Evolutionary conservation across 2,113 vertebrate genomes (phyloP), one percentile per base, ranked within the genome.

Genomic region (Labeo rohita): DNA sequence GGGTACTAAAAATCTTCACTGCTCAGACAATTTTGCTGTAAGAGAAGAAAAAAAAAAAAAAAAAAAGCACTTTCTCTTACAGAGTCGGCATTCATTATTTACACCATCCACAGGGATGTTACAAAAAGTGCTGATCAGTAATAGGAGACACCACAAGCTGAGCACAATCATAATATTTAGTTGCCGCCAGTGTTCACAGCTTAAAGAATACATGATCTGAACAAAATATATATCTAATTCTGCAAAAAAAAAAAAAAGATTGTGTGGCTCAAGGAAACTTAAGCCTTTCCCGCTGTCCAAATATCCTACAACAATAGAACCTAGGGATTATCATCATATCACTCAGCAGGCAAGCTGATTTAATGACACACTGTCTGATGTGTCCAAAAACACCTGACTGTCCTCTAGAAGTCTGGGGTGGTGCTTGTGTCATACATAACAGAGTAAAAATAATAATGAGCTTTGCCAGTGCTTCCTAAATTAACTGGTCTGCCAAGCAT

Each of bases 341-440:
- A 65, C 78, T 16, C 78, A 65, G 59, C 78, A 80, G 56, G 59
- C 43, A 11, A 68, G 23, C 23, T 34, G 45, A 52, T 39, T 36
- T 68, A 82, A 66, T 82, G 80, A 82, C 39, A 80, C 36, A 49
- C 3, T 50, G 45, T 75, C 45, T 50, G 73, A 75, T 63, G 59
- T 80, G 43, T 63, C n/a, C 56, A 80, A 70, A 82, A 50, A 54
- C 63, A 52, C 80, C 28, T 49, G n/a, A 80, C 80, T 82, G 23
- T n/a, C 63, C 63, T 7, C 15, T 68, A 8, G 65, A 15, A 52
- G 15, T 34, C 61, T 18, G 23, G 63, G 15, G 45, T 1, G 7
- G 56, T 63, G 10, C 39, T 79, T 7, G 36, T 21, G 11, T 79
- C 28, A 59, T 79, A 39, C 34, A 78, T 79, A 39, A 56, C 52